A percentile compares a stretch with the other conserved stretches of the same genome.
Conservation (phyloP, 2,113 vertebrate genomes). For the Caretta caretta region DNA sequence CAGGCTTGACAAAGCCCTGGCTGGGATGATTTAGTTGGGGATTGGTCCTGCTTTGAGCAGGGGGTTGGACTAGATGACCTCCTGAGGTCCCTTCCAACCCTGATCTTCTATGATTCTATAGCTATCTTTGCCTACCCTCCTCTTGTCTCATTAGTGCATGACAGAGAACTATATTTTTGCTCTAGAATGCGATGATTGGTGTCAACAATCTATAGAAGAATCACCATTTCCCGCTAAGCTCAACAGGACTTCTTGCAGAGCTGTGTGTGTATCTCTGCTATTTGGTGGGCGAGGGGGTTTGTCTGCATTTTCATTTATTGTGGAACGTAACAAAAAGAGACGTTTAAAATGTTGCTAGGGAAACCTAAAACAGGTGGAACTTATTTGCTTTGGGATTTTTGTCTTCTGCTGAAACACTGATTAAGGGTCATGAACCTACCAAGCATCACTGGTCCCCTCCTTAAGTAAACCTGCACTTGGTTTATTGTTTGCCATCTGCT, state of each 20-base stretch:
- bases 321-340: neutral
- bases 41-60: too few relatives aligned
- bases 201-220: too few relatives aligned
- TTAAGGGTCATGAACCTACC: neutral
- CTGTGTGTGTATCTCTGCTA: too few relatives aligned
- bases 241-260: too few relatives aligned
- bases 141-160: neutral
- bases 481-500: neutral
- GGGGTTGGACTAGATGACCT: too few relatives aligned
- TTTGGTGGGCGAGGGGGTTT: neutral
- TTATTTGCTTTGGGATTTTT: neutral
- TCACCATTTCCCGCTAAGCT: too few relatives aligned
- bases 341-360: neutral
- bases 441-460: neutral
- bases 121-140: neutral
- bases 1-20: too few relatives aligned
- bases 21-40: too few relatives aligned
- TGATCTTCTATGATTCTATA: neutral
- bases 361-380: neutral
- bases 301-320: neutral
- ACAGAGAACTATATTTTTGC: neutral
- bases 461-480: neutral
- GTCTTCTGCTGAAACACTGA: neutral
- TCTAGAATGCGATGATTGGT: too few relatives aligned
- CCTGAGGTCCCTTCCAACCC: too few relatives aligned